Evolutionary conservation across 1,140 invertebrate genomes (phyloP).

Genomic region (Brachionus paranguensis): DNA sequence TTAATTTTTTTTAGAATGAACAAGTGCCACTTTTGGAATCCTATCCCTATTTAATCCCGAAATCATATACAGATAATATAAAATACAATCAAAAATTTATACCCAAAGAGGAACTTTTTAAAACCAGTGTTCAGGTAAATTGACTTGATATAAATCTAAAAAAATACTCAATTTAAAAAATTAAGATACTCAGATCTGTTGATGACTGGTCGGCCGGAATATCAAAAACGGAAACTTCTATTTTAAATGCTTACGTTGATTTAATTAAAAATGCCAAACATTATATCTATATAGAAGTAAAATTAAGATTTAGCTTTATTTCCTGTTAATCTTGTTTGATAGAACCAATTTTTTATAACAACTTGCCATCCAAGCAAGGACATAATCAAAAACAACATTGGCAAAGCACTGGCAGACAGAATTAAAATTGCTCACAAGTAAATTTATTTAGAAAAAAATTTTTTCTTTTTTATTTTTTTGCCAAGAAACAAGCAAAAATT

Average conservation of each 20-base stretch:
- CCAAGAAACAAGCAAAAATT: constrained; percentile 62
- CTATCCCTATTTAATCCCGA: constrained; percentile 67
- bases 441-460: not conserved
- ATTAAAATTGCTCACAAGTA: constrained; percentile 27
- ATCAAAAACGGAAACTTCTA: constrained; percentile 76
- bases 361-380: constrained; percentile 4
- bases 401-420: constrained; percentile 5
- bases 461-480: not conserved
- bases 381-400: constrained; percentile 18
- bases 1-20: not conserved
- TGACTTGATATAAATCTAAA: not conserved
- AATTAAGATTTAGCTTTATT: not conserved
- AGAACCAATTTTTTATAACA: constrained; percentile 93
- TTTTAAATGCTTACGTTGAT: constrained; percentile 86
- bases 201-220: constrained; percentile 84
- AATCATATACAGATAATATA: constrained; percentile 50
- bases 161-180: not conserved
- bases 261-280: constrained; percentile 83
- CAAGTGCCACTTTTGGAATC: constrained; percentile 15
- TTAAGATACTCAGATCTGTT: constrained; percentile 75
- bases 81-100: not conserved
- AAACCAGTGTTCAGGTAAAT: constrained; percentile 19
- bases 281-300: constrained; percentile 81
- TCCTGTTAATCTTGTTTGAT: not conserved
- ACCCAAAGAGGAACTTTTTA: not conserved